phyloP scores from a whole-genome alignment of 2,888 invertebrate genomes.

The Spilosoma lubricipeda region DNA sequence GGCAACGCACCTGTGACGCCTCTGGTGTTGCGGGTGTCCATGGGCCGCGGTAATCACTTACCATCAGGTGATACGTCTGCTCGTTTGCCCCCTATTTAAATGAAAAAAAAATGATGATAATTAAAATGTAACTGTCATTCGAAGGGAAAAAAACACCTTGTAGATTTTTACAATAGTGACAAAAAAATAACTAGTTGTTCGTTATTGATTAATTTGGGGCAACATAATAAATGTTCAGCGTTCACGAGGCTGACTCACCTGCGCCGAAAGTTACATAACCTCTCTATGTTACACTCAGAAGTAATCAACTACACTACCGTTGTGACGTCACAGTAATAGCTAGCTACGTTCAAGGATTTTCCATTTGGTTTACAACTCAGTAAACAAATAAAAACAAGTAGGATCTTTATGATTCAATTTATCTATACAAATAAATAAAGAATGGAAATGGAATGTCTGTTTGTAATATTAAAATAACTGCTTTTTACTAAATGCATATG shows the following conservation, averaged over 20 bases:
- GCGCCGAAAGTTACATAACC: constrained; percentile 8
- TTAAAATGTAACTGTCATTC: too few relatives aligned
- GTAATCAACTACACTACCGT: background rate
- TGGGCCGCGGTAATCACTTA: too few relatives aligned
- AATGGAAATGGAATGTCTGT: too few relatives aligned
- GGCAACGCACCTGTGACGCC: too few relatives aligned
- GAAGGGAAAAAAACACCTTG: too few relatives aligned
- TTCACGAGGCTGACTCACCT: background rate
- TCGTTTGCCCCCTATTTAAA: too few relatives aligned
- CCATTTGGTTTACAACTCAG: background rate
- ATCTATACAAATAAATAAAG: too few relatives aligned
- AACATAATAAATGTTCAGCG: background rate
- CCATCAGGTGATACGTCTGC: too few relatives aligned
- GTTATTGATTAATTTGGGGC: constrained; percentile 10
- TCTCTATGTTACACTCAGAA: background rate
- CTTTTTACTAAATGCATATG: too few relatives aligned
- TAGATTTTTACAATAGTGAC: background rate
- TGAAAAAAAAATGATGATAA: too few relatives aligned
- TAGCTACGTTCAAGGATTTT: background rate
- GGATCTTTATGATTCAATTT: background rate
- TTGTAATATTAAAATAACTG: too few relatives aligned
- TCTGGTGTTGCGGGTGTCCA: too few relatives aligned
- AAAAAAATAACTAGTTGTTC: constrained; percentile 3
- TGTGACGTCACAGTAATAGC: background rate
- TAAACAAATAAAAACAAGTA: background rate